Evolutionary conservation across 2,113 vertebrate species (phyloP), one percentile per base, ranked within the genome.

Genomic region (Chrysochloris asiatica): DNA sequence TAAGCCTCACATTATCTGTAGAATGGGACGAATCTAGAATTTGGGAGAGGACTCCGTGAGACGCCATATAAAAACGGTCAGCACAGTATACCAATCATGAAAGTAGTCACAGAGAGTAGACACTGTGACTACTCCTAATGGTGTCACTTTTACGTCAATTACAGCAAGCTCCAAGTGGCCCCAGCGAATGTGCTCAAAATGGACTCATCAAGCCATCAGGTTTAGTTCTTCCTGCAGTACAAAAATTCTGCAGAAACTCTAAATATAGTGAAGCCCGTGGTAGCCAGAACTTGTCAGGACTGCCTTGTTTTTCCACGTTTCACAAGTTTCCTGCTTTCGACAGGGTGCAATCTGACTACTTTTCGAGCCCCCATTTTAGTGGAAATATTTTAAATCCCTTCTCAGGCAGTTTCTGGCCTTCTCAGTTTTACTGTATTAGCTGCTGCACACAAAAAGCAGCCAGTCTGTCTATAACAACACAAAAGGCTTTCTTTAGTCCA

Each of bases 71-170:
- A 14, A 26, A 59, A 52, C 30, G 21, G 16, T 59, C 3, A 38
- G 24, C 43, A 9, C 7, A 6, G 21, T 8, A 45, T 52, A n/a
- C 17, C 5, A 17, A 13, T 38, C 33, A 19, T 33, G 17, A 24
- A 10, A 43, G 47, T 10, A 24, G 6, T 50, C 10, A 13, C 0
- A 0, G 45, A n/a, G 10, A 56, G 13, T 0, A 36, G 28, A 47
- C 36, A 2, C 7, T 59, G 6, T 6, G 9, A 7, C 56, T 2
- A 8, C 12, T 2, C 28, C 61, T 36, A 3, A 26, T 33, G 36
- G 19, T 11, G 4, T 16, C 69, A 30, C 0, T 2, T 28, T 28
- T 41, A 28, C n/a, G 33, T 47, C 36, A 80, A 11, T 28, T 3
- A 54, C 21, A 0, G 28, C 30, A 17, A 14, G 61, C 38, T 82